phyloP scores from a whole-genome alignment of 2,113 vertebrate genomes.

The Poecile atricapillus region DNA sequence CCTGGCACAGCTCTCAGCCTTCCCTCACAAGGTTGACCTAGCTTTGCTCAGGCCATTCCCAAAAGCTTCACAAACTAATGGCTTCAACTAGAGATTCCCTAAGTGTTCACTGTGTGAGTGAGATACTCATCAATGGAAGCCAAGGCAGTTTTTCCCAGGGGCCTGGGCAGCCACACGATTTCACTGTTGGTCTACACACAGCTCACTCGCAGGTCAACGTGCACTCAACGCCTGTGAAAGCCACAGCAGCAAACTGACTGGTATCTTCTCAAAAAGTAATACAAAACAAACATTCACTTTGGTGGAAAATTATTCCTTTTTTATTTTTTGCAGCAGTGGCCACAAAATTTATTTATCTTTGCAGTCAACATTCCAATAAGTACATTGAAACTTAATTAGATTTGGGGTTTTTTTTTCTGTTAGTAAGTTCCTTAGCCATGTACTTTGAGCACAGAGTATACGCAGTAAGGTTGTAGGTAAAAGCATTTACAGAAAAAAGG shows the following conservation, averaged over 20 bases:
- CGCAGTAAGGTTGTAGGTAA: background rate
- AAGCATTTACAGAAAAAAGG: background rate
- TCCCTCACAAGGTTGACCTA: background rate
- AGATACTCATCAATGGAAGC: accelerated
- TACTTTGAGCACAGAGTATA: background rate
- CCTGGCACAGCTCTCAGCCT: background rate
- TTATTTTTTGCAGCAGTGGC: background rate
- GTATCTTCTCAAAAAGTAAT: background rate
- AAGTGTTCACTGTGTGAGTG: accelerated
- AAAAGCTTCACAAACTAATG: background rate
- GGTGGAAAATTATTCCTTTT: background rate
- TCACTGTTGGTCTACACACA: background rate
- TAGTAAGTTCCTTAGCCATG: background rate
- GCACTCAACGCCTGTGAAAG: background rate
- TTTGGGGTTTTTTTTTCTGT: background rate
- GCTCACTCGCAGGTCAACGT: accelerated
- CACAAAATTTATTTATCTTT: background rate
- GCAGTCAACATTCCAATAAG: background rate
- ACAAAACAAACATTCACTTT: background rate
- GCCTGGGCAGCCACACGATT: accelerated
- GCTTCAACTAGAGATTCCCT: background rate
- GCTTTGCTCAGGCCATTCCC: background rate
- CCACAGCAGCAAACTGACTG: background rate
- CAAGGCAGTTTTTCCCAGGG: background rate
- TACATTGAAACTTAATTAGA: background rate